Base-by-base conservation (phyloP, 2,888 invertebrate species). In the Cephonodes hylas region DNA sequence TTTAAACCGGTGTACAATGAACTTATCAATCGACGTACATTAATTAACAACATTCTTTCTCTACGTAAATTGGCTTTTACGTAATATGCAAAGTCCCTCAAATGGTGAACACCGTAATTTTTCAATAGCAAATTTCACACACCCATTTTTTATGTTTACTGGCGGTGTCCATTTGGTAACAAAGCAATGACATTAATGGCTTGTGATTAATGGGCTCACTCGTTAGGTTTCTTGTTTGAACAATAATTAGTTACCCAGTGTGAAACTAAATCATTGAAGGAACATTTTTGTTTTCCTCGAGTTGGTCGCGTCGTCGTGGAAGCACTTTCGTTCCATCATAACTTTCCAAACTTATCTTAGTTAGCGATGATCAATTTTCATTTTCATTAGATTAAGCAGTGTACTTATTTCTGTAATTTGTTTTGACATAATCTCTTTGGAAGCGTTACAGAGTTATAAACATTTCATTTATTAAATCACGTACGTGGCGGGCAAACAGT, bases 351-450 rank as follows among this genome's bases (percentile, higher is more conserved):
- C 86, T 90, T 90, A 88, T 89, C 88, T 86, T 88, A 86, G 88
- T 89, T 86, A 87, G 84, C 72, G 80, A 79, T 83, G 84, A 91
- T 91, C 91, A 91, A 90, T 91, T 91, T 89, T 90, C 88, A 89
- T 91, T 91, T 84, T 81, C 83, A 76, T 76, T 77, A 82, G 81
- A 89, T 89, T 85, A 88, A 80, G 79, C 77, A 80, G 79, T 80
- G 84, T 79, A 80, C 79, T 82, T 79, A 74, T 53, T 53, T 31
- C 53, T 53, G 31, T 53, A 53, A 53, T 53, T 53, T 53, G 53
- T 53, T 53, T 53, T 53, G 53, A 53, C 53, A 53, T 18, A 31
- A 53, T 53, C 27, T 53, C 53, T 53, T 27, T 53, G 31, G 53
- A 31, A 53, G 53, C 31, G 27, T 53, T 53, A 53, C 18, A 31